Evolutionary conservation across 2,113 vertebrate species (phyloP), one percentile per base, ranked within the genome.

Genomic region (Pangasianodon hypophthalmus): DNA sequence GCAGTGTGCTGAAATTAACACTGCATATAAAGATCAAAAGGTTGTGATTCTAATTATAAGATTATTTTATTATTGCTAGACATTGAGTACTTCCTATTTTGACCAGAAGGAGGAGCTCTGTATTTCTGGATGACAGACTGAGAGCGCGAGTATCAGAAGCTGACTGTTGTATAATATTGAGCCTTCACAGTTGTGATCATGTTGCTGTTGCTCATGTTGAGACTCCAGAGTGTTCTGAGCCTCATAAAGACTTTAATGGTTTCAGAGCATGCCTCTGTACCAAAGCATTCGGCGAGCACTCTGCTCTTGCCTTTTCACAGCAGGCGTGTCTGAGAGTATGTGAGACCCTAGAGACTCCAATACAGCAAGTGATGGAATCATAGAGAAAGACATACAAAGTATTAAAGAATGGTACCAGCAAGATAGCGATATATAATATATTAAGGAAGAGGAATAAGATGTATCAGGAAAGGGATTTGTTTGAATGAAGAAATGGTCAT

Each of bases 51-150:
- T 16, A 6, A 84, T 69, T n/a, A 1, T 44, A 13, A 29, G 16
- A 29, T 19, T 54, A 29, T 44, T 24, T 56, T 83, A 14, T 41
- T 44, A 52, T 26, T 69, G 58, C 32, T 48, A 14, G 52, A 80
- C 14, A 52, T 13, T 37, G 54, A 3, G n/a, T 24, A 29, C 14
- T 88, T 84, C 24, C 9, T 29, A 37, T n/a, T 48, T 71, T 26
- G n/a, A 52, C 88, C 91, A 91, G 69, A 73, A 81, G 91, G 91
- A 89, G 91, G 91, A 90, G 89, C 91, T 91, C 84, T 93, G 73
- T 87, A 50, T 87, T 88, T 86, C 84, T 13, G 19, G 2, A 24
- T 32, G 37, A 29, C 48, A 54, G 32, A 29, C 32, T 16, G 62
- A 4, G 9, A 19, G 46, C 2, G n/a, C 0, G 19, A 56, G 32